Evolutionary conservation across 1,140 invertebrate genomes (phyloP).

Genomic region (Caerostris darwini): DNA sequence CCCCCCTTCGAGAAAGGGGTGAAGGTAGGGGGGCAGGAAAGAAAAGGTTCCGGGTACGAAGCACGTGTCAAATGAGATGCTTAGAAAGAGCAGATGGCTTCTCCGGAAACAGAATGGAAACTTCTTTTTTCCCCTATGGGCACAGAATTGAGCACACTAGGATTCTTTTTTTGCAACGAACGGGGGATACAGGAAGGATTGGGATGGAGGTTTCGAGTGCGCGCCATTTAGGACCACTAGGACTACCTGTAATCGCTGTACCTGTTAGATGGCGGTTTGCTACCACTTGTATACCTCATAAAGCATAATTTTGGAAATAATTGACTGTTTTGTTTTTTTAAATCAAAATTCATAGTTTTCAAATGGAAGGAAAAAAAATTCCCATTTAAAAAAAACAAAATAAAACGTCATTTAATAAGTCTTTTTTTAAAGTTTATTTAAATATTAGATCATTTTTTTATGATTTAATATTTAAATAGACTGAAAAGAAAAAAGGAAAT

Average conservation of each 20-base stretch:
- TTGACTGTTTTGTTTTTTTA: no score
- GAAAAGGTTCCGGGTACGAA: slow-evolving; percentile 60
- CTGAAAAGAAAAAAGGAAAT: not conserved
- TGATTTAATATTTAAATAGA: not conserved
- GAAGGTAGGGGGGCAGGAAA: not conserved
- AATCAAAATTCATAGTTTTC: no score
- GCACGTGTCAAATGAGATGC: slow-evolving; percentile 77
- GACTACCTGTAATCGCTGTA: not conserved
- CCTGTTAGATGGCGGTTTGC: not conserved
- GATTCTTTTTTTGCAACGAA: slow-evolving; percentile 58
- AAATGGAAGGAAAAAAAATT: no score
- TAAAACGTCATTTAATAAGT: no score
- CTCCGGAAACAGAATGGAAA: slow-evolving; percentile 76
- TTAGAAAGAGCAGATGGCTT: slow-evolving; percentile 77
- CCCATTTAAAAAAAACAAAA: no score
- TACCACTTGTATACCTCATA: not conserved
- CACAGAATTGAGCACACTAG: slow-evolving; percentile 53
- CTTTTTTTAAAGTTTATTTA: no score
- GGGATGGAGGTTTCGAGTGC: not conserved
- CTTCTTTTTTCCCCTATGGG: slow-evolving; percentile 73
- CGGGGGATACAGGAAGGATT: not conserved
- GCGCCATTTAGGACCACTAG: slow-evolving; percentile 4
- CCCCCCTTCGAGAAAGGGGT: not conserved
- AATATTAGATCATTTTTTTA: no score
- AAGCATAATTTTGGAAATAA: not conserved